A percentile compares a stretch with the other conserved stretches of the same genome.
These are phyloP conservation scores for Megalops cyprinoides DNA, from an alignment of 2,797 vertebrate genomes.

Conservation along the genomic window DNA sequence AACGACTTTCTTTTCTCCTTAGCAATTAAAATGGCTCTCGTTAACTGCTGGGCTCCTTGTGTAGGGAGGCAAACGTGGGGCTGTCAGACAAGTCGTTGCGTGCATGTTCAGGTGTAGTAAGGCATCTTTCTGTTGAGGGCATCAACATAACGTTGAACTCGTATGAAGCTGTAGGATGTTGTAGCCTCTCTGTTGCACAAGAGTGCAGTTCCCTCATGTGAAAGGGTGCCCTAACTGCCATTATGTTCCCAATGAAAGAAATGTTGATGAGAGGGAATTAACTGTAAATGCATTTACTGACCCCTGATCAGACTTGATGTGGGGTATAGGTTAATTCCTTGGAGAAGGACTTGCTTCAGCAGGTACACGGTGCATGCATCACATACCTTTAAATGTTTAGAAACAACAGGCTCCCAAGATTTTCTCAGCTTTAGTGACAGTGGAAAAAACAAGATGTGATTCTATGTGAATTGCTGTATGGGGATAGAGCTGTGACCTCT, in stretches of 20 bases:
- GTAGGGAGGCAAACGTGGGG: neutral
- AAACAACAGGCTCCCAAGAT: no score
- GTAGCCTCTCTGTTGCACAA: neutral
- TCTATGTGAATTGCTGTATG: neutral
- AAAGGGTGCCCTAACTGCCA: slow-evolving; percentile 6
- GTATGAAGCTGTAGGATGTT: neutral
- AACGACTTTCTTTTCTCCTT: slow-evolving; percentile 67
- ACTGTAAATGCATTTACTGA: neutral
- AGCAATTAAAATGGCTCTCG: slow-evolving; percentile 73
- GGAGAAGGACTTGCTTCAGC: neutral
- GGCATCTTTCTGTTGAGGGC: neutral
- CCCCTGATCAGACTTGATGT: neutral
- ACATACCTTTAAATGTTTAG: neutral
- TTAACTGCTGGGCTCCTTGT: slow-evolving; percentile 40
- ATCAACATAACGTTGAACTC: neutral
- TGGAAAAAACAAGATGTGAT: neutral
- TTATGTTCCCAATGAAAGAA: neutral
- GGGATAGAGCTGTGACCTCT: neutral
- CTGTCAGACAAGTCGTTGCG: slow-evolving; percentile 20
- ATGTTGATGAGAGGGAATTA: neutral
- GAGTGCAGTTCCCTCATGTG: neutral
- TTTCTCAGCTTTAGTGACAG: neutral
- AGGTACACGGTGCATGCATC: neutral
- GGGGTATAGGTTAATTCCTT: neutral
- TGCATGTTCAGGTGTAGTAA: neutral